Base-by-base conservation (phyloP, 2,113 vertebrate genomes). In the Nothocercus julius region DNA sequence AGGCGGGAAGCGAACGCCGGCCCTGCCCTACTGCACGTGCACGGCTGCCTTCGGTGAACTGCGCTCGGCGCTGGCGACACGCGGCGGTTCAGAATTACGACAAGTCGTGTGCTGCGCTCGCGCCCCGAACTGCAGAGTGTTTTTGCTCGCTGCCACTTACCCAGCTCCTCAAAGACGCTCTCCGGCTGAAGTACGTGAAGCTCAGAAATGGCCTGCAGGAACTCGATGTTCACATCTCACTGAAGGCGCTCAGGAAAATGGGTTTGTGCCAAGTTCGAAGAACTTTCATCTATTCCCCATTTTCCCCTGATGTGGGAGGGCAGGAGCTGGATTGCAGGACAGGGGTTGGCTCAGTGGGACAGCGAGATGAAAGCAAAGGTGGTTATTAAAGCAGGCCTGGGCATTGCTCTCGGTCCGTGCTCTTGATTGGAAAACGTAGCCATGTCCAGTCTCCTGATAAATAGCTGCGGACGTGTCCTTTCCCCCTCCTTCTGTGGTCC, bases 341-440 rank as follows among this genome's bases (percentile, higher is more conserved):
- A 45, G 27, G 24, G n/a, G n/a, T 25, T 66, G 49, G 63, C 75
- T 91, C 38, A 49, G 82, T 45, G 81, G 74, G 22, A 54, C 24
- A 72, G 83, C 54, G 22, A 78, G 73, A 86, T 75, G 32, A 93
- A 94, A 94, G 79, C 68, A 45, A 49, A 36, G 74, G n/a, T 76
- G 30, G 36, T 53, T 91, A 2, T 76, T 73, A 40, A 66, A 89
- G 21, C 81, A 77, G 36, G 34, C 47, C 45, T 78, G 61, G 87
- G 38, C 73, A 14, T 30, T 84, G 76, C 61, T 92, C 72, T 91
- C 82, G 34, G 56, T 80, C 56, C 38, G 30, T 88, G 69, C 83
- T 77, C 86, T 90, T 95, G 88, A 47, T 85, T 82, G 85, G 89
- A 92, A 72, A 66, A 66, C 53, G 22, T 58, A 27, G 54, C 62